A percentile compares a stretch with the other conserved stretches of the same genome.
phyloP scores from a whole-genome alignment of 2,888 invertebrate species.

The Drosophila percnosoma region DNA sequence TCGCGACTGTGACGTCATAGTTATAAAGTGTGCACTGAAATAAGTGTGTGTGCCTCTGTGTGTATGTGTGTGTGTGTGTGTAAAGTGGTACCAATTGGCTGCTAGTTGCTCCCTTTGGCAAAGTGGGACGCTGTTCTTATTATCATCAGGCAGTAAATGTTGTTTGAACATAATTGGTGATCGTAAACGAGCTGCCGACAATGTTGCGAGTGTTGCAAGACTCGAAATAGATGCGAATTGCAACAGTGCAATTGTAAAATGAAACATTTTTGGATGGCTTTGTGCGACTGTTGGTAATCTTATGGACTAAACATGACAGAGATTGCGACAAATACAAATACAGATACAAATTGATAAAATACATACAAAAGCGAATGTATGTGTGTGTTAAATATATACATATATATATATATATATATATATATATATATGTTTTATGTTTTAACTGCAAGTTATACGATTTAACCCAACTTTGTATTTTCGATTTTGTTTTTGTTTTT shows the following conservation, averaged over 20 bases:
- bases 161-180: slow-evolving; percentile 33
- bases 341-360: slow-evolving; percentile 15
- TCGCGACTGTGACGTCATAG: slow-evolving; percentile 9
- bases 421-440: slow-evolving; percentile 15
- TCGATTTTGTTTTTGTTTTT: slow-evolving; percentile 9
- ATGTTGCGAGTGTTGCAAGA: slow-evolving; percentile 18
- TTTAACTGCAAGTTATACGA: slow-evolving; percentile 20
- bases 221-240: not conserved
- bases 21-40: slow-evolving; percentile 29
- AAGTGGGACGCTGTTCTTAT: slow-evolving; percentile 28
- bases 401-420: slow-evolving; percentile 11
- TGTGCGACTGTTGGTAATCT: slow-evolving; percentile 42
- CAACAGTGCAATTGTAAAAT: slow-evolving; percentile 11
- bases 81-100: slow-evolving; percentile 15
- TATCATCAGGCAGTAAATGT: slow-evolving; percentile 50
- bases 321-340: slow-evolving; percentile 26
- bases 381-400: slow-evolving; percentile 12
- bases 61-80: slow-evolving; percentile 12
- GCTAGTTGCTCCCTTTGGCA: slow-evolving; percentile 31
- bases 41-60: not conserved
- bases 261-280: slow-evolving; percentile 7
- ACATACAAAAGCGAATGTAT: slow-evolving; percentile 13
- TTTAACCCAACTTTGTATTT: slow-evolving; percentile 4
- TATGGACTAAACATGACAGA: slow-evolving; percentile 43
- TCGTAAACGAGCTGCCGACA: slow-evolving; percentile 18